These are phyloP conservation scores for Halcyon chelicuti DNA, from an alignment of 2,797 vertebrate species.

Conservation along the genomic window DNA sequence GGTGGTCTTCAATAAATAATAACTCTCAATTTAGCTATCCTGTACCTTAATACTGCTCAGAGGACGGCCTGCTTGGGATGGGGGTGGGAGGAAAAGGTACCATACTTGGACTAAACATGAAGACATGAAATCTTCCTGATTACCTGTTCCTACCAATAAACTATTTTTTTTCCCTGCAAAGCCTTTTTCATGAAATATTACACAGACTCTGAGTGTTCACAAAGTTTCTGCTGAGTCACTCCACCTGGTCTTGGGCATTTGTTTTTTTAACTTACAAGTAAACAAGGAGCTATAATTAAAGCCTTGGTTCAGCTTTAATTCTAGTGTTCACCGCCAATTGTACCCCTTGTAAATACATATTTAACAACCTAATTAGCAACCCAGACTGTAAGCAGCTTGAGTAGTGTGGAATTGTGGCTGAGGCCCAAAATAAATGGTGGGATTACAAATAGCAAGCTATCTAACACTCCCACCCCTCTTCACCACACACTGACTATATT, in stretches of 20 bases:
- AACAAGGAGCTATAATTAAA: constrained; percentile 70
- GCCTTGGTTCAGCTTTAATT: constrained; percentile 63
- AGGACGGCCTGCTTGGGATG: neutral
- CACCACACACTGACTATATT: constrained; percentile 41
- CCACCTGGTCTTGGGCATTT: constrained; percentile 48
- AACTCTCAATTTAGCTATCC: neutral
- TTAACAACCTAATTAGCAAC: constrained; percentile 71
- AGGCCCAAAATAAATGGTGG: constrained; percentile 67
- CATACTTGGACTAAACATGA: neutral
- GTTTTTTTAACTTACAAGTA: constrained; percentile 56
- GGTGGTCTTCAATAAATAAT: neutral
- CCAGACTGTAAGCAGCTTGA: constrained; percentile 67
- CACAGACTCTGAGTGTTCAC: neutral
- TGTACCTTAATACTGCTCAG: neutral
- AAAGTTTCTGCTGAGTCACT: constrained; percentile 66
- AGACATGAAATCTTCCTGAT: neutral
- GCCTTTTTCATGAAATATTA: constrained; percentile 44
- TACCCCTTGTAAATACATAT: constrained; percentile 68
- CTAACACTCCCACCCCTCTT: constrained; percentile 60
- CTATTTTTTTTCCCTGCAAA: constrained; percentile 48
- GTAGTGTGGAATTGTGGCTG: constrained; percentile 62
- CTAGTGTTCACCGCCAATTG: constrained; percentile 64
- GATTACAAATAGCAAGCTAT: constrained; percentile 62
- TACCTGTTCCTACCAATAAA: neutral
- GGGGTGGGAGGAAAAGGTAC: neutral